These are phyloP conservation scores for Craterocephalus amniculus DNA, from an alignment of 2,797 vertebrate species.

Conservation along the genomic window DNA sequence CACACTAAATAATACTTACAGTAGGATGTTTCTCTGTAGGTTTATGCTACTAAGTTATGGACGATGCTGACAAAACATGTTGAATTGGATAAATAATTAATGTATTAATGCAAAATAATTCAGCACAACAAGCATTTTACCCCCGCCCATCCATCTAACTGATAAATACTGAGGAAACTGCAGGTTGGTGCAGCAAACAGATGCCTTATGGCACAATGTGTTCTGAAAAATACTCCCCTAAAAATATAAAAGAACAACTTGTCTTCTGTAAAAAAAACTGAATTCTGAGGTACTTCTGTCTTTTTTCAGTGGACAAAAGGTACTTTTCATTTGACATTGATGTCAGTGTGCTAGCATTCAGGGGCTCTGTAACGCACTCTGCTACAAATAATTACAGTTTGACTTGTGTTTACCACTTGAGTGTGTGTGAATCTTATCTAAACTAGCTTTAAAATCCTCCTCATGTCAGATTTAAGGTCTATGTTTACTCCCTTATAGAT, in stretches of 20 bases:
- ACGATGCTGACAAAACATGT: conserved; percentile 1
- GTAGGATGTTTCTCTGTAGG: background rate
- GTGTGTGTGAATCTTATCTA: background rate
- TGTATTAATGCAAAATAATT: conserved; percentile 33
- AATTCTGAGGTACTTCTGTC: background rate
- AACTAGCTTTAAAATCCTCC: background rate
- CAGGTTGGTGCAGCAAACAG: background rate
- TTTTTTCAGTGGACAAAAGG: background rate
- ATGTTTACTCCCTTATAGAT: too few species aligned
- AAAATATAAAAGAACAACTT: background rate
- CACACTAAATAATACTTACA: background rate
- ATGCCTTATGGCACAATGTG: background rate
- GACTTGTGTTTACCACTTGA: background rate
- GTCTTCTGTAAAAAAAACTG: background rate
- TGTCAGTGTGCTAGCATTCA: background rate
- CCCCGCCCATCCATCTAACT: background rate
- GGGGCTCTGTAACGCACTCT: conserved; percentile 4
- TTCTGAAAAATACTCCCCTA: background rate
- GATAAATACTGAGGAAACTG: conserved; percentile 10
- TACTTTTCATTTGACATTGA: background rate
- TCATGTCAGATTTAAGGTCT: too few species aligned
- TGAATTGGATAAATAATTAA: conserved; percentile 16
- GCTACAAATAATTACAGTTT: background rate
- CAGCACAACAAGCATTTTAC: background rate
- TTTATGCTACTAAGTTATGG: background rate